Evolutionary conservation across 1,140 invertebrate genomes (phyloP), one percentile per base, ranked within the genome.

Genomic region (Oreohelix idahoensis): DNA sequence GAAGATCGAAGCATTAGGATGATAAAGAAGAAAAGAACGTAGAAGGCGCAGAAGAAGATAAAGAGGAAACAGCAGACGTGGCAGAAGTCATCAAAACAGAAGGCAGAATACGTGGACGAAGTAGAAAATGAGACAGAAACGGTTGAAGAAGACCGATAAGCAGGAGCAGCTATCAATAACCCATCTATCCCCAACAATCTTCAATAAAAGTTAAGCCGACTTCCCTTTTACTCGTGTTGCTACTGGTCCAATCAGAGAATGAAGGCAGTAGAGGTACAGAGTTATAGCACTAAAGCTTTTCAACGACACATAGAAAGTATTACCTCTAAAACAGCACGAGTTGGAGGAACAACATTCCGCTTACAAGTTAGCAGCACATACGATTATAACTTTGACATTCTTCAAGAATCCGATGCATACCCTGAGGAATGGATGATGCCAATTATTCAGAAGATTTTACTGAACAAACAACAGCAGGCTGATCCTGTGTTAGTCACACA

Each of bases 391-490:
- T 58, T 26, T 10, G 51, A 58, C 51, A 58, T 5, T 26, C 51
- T 58, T 58, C 36, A 45, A 32, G 73, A 75, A 49, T 49, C 73
- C 1, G 73, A 49, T 45, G 11, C 73, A 42, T 75, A 26, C 35
- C 73, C 73, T 10, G 73, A 75, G 5, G 73, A 75, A 49, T 75
- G 73, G 73, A 49, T 49, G 29, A 75, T 75, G n/a, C n/a, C 39
- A 15, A 8, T 45, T 5, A 36, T 75, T 5, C 36, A 75, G 73
- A 26, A 75, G n/a, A n/a, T n/a, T 42, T 75, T 29, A 36, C 23
- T 29, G 32, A 4, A 70, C 36, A 70, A 29, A 70, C 26, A 17
- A 11, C 26, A 11, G 1, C 26, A 23, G 51, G 26, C 10, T 11
- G 51, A 20, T 4, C 10, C 1, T 4, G 10, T 58, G 10, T 15